Evolutionary conservation across 2,113 vertebrate genomes (phyloP).

Genomic region (Gallinago jamesoni): DNA sequence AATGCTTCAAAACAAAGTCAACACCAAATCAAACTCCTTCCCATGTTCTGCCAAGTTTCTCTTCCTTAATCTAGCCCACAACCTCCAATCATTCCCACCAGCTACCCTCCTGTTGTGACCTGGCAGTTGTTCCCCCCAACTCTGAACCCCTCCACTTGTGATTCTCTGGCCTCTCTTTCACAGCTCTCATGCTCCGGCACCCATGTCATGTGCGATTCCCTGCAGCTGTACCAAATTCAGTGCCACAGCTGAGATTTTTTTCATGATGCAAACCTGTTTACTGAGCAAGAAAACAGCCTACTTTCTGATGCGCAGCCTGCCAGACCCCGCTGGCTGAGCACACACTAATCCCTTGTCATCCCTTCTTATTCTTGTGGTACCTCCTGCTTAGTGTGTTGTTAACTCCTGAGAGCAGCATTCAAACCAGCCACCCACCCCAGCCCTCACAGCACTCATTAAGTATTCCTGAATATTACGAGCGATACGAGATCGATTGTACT

Average conservation of each 20-base stretch:
- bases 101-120: neutral
- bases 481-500: fast-evolving
- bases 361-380: neutral
- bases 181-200: neutral
- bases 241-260: neutral
- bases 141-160: neutral
- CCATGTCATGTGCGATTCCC: fast-evolving
- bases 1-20: neutral
- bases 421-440: neutral
- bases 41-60: neutral
- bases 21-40: neutral
- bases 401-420: neutral
- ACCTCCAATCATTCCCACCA: neutral
- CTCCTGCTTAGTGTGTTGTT: neutral
- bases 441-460: neutral
- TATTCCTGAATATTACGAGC: neutral
- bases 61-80: neutral
- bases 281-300: neutral
- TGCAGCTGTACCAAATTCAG: neutral
- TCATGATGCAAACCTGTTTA: neutral
- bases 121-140: fast-evolving
- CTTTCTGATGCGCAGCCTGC: neutral
- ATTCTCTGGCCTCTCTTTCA: neutral
- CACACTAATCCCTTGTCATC: slow-evolving; percentile 17
- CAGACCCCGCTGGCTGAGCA: neutral